Evolutionary conservation across 2,888 invertebrate species (phyloP).

Genomic region (Dolichomitus sp.): DNA sequence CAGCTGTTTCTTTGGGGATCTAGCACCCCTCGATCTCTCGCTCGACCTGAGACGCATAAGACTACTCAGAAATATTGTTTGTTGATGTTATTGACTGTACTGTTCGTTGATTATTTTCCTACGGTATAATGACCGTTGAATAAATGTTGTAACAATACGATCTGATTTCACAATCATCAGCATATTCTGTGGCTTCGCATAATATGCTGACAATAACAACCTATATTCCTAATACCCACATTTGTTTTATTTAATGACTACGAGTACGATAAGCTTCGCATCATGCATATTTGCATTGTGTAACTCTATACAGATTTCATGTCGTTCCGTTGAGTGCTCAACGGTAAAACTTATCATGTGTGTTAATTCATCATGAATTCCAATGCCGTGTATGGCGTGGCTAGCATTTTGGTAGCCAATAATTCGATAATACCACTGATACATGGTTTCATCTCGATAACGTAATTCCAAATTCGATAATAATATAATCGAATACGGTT

Average conservation of each 20-base stretch:
- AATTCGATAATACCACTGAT: constrained; percentile 4
- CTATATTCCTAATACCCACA: not conserved
- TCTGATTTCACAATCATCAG: not conserved
- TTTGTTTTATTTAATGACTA: not conserved
- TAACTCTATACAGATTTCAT: not conserved
- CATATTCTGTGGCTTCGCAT: not conserved
- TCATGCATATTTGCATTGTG: not conserved
- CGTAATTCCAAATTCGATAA: not conserved
- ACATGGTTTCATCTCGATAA: not conserved
- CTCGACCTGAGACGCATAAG: constrained; percentile 21
- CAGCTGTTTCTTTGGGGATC: constrained; percentile 62
- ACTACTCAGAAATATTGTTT: constrained; percentile 46
- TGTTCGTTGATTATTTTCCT: constrained; percentile 41
- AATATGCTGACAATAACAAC: too few species aligned
- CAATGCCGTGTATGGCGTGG: not conserved
- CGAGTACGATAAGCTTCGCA: not conserved
- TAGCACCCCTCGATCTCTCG: not conserved
- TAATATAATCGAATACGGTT: not conserved
- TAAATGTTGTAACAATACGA: constrained; percentile 56
- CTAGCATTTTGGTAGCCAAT: not conserved
- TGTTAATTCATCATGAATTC: not conserved
- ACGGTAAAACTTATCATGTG: not conserved
- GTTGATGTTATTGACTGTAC: constrained; percentile 55
- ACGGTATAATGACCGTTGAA: constrained; percentile 43
- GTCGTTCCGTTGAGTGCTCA: not conserved